phyloP scores from a whole-genome alignment of 2,888 invertebrate species.

The Argyra leucocephala region DNA sequence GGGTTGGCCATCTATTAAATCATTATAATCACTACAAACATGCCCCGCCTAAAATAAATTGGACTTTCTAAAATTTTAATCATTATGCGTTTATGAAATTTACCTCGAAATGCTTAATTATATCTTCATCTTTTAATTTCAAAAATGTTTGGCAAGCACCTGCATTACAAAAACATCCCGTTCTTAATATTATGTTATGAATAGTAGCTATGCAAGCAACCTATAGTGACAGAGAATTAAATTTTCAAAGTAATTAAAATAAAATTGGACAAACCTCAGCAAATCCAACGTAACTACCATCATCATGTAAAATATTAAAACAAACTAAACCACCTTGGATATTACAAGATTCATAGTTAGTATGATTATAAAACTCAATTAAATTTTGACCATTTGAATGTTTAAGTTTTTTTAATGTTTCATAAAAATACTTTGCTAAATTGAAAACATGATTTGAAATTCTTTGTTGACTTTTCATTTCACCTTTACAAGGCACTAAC shows the following conservation, averaged over 20 bases:
- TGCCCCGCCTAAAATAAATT: slow-evolving; percentile 57
- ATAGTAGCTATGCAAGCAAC: slow-evolving; percentile 82
- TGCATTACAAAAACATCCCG: slow-evolving; percentile 95
- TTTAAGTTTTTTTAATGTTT: slow-evolving; percentile 50
- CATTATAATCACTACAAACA: slow-evolving; percentile 80
- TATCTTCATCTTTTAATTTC: slow-evolving; percentile 54
- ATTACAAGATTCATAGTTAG: slow-evolving; percentile 51
- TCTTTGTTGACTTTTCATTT: slow-evolving; percentile 44
- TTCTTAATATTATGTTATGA: slow-evolving; percentile 75
- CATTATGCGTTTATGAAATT: no score
- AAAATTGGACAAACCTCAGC: slow-evolving; percentile 55
- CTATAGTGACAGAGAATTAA: slow-evolving; percentile 46
- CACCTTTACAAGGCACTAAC: slow-evolving; percentile 47
- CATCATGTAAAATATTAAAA: slow-evolving; percentile 72
- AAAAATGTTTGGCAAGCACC: slow-evolving; percentile 85
- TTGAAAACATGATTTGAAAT: slow-evolving; percentile 66
- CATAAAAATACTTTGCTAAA: slow-evolving; percentile 64
- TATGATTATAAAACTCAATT: slow-evolving; percentile 63
- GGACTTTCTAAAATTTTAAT: background rate
- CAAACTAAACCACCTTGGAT: slow-evolving; percentile 79
- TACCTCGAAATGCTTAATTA: slow-evolving; percentile 66
- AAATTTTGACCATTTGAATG: slow-evolving; percentile 66
- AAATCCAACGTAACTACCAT: slow-evolving; percentile 77
- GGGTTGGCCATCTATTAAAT: slow-evolving; percentile 75
- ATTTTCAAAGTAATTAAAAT: background rate